Evolutionary conservation across 2,888 invertebrate species (phyloP), one percentile per base, ranked within the genome.

Genomic region (Andrena hattorfiana): DNA sequence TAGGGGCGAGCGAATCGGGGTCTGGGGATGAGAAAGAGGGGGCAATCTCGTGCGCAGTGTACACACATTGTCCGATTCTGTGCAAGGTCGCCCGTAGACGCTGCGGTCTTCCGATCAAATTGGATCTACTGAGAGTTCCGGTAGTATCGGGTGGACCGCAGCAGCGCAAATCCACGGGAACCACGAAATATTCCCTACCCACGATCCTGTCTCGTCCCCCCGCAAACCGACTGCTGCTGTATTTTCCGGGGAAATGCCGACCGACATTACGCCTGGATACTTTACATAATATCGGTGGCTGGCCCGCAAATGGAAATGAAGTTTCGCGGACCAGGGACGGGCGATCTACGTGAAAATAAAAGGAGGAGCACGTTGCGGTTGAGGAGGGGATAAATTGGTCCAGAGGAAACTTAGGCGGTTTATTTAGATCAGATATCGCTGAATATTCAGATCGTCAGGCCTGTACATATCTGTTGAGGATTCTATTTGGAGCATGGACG

Each of bases 71-170:
- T 89, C 81, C 85, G 84, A 80, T 80, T 84, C 84, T 84, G 82
- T 77, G 82, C 83, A 81, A 86, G 86, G 85, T 78, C 81, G 83
- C 60, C 69, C 85, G 82, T 85, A 86, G 87, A 89, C 85, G 88
- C 83, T 90, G 91, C 79, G 90, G 91, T 90, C 88, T 87, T 89
- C 89, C 90, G 90, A 92, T 93, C 91, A 91, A 93, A 93, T 93
- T 93, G 92, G 90, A 92, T 92, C 91, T 89, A 86, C 90, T 89
- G 88, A 89, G 91, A 89, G 90, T 90, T 84, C 81, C 85, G 87
- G 56, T 56, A 87, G 87, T 90, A 91, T 89, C 86, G 86, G 87
- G 85, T 83, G 85, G 81, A 85, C 86, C 89, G 87, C 88, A 90
- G 88, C 87, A 81, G 86, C 81, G 89, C 90, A 88, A 89, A 89